Evolutionary conservation across 2,113 vertebrate genomes (phyloP), one percentile per base, ranked within the genome.

Genomic region (Prinia subflava): DNA sequence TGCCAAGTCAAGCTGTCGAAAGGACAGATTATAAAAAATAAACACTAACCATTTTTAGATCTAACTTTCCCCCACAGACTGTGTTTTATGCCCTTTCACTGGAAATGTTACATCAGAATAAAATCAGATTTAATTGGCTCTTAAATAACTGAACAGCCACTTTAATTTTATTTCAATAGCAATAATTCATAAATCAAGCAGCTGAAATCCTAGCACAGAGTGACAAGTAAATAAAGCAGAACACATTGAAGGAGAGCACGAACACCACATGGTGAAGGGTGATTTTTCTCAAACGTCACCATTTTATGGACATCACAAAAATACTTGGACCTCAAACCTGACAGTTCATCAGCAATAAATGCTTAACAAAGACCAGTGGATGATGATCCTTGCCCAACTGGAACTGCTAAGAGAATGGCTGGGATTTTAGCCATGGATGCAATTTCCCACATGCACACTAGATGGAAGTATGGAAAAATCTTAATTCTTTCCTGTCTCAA

Each of bases 381-480:
- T 10, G 76, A 12, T 33, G 68, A 75, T 56, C 79, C 53, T 35
- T 60, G 56, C 39, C 57, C 59, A 85, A 44, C 28, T 78, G 75
- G 79, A 86, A 70, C 60, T 70, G 65, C 55, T 6, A 23, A 69
- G 17, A 67, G 78, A 56, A 41, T 3, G 35, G 15, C 30, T 85
- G 63, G 52, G 89, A 80, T 89, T 85, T 76, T 5, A 65, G 84
- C 37, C 14, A 2, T 0, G 64, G 89, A 57, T 96, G 94, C 81
- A 97, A 53, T 97, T 96, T 96, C 94, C 91, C 55, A 83, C 92
- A 82, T 10, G 18, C 59, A 96, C 96, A 91, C 96, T 96, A 97
- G 89, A 96, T 95, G 96, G 94, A 94, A 97, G 74, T 27, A 31
- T 79, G 90, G 33, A 97, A 90, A 97, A 96, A 91, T 67, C 41